These are phyloP conservation scores for Pyrrhia umbra DNA, from an alignment of 2,888 invertebrate genomes.

Conservation along the genomic window DNA sequence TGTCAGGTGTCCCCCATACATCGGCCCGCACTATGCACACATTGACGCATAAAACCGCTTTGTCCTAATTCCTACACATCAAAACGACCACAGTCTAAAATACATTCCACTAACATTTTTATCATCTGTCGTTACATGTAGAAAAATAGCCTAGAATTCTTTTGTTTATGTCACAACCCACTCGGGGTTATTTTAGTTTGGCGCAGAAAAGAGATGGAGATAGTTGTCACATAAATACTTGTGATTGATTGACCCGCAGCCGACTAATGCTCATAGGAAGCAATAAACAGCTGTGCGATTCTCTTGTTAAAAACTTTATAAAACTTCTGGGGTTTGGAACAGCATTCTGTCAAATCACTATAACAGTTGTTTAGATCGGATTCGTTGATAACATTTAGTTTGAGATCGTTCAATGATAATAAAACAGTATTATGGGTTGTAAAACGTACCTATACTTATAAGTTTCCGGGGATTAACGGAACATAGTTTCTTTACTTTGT, in stretches of 20 bases:
- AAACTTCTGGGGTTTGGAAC: slow-evolving; percentile 50
- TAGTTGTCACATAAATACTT: slow-evolving; percentile 87
- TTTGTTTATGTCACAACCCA: slow-evolving; percentile 71
- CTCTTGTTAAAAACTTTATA: slow-evolving; percentile 58
- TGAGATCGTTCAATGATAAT: slow-evolving; percentile 57
- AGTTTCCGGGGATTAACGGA: slow-evolving; percentile 56
- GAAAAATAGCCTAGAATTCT: slow-evolving; percentile 67
- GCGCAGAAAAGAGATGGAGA: slow-evolving; percentile 76
- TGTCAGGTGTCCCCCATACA: slow-evolving; percentile 83
- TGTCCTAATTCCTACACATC: slow-evolving; percentile 66
- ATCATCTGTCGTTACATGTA: slow-evolving; percentile 64
- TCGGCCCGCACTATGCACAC: slow-evolving; percentile 73
- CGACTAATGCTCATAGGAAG: slow-evolving; percentile 85
- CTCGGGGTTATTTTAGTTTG: slow-evolving; percentile 69
- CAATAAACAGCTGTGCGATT: slow-evolving; percentile 84
- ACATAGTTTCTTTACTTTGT: slow-evolving; percentile 52
- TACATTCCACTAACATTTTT: slow-evolving; percentile 65
- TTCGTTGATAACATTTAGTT: slow-evolving; percentile 62
- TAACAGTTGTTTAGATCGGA: slow-evolving; percentile 67
- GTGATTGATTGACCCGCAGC: slow-evolving; percentile 89
- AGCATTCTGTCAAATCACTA: slow-evolving; percentile 71
- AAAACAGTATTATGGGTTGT: slow-evolving; percentile 62
- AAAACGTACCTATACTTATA: slow-evolving; percentile 46
- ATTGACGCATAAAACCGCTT: slow-evolving; percentile 67
- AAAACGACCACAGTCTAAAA: slow-evolving; percentile 67